Evolutionary conservation across 2,113 vertebrate species (phyloP), one percentile per base, ranked within the genome.

Genomic region (Zingel zingel): DNA sequence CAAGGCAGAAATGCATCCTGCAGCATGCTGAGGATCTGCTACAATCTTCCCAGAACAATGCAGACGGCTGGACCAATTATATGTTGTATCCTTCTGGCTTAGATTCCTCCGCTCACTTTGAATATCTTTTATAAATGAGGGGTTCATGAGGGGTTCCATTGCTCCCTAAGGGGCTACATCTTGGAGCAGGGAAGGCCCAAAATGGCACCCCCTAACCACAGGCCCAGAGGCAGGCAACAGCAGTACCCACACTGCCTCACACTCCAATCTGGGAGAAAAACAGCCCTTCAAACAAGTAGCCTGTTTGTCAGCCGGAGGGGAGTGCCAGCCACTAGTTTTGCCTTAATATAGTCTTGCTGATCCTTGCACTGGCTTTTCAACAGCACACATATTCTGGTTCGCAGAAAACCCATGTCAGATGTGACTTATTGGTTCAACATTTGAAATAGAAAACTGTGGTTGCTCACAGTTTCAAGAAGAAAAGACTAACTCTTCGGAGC

Each of bases 291-390:
- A 93, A 95, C 93, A 94, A 94, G 92, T 87, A 88, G 92, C 89
- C 91, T 93, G 94, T 93, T 94, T 93, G 93, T 92, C 93, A 89
- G 92, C 83, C 79, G 47, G 85, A 91, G 90, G 88, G 89, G 90
- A 93, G 91, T 89, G 92, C 84, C 92, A 91, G 93, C 82, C 88
- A 57, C 92, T 86, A 64, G 80, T 80, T 89, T 83, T 92, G 91
- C 94, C 94, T 95, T 94, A 94, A 94, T 94, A 95, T 94, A 95
- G 93, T 91, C 91, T 63, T 86, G 89, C 86, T 88, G 90, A 88
- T 92, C 88, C 83, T 68, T 66, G 89, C 12, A 64, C 88, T 83
- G 83, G 85, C 89, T 88, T 88, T 86, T 83, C 74, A 91, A 81
- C 82, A 85, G 83, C 45, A 23, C 85, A 68, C 77, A 83, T 89